Percentiles rank a stretch among this genome's conserved stretches.
Conservation (phyloP, 1,140 invertebrate species). For the Pogonomyrmex barbatus region DNA sequence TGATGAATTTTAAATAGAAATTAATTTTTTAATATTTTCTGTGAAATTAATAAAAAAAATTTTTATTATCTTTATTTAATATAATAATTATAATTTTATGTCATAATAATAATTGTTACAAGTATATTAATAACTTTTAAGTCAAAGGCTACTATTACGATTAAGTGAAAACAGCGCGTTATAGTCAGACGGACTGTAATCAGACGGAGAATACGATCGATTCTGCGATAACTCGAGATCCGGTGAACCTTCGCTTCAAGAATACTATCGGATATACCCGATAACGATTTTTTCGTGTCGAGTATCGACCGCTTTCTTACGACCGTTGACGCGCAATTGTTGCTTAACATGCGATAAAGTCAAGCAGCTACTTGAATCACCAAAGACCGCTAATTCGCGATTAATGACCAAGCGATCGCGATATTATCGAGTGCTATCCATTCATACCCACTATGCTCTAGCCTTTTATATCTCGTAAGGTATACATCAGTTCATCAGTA, state of each 20-base stretch:
- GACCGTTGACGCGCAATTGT: conserved; percentile 32
- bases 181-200: background rate
- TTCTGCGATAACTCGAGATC: conserved; percentile 1
- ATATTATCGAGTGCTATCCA: conserved; percentile 1
- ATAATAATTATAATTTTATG: background rate
- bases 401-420: conserved; percentile 38
- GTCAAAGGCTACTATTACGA: background rate
- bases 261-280: background rate
- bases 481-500: background rate
- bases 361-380: background rate
- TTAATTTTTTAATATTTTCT: background rate
- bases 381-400: conserved; percentile 26
- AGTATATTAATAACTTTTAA: conserved; percentile 9
- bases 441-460: conserved; percentile 1
- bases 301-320: conserved; percentile 42
- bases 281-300: conserved; percentile 14
- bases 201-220: background rate
- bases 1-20: conserved; percentile 3
- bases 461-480: background rate
- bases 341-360: conserved; percentile 42
- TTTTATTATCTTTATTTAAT: background rate
- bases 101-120: background rate
- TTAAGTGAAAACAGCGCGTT: conserved; percentile 17
- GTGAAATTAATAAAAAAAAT: background rate
- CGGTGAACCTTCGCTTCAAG: background rate